These are phyloP conservation scores for Lasaia peninsularis DNA, from an alignment of 1,140 invertebrate species.

Conservation along the genomic window DNA sequence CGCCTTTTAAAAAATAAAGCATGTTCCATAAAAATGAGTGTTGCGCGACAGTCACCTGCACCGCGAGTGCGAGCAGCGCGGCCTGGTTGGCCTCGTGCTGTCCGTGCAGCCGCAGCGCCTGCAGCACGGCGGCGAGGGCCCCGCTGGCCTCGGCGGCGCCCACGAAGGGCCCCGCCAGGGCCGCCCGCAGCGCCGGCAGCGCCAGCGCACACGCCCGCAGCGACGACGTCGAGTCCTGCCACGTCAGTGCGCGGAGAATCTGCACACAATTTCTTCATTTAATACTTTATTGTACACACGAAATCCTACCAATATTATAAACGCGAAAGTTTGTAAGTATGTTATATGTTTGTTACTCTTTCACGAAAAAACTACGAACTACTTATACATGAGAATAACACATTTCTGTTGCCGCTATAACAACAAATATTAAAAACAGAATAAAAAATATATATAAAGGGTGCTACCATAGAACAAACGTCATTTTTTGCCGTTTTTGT, in stretches of 20 bases:
- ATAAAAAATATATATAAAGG: no score
- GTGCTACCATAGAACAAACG: no score
- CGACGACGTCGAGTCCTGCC: conserved; percentile 90
- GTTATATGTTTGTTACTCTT: no score
- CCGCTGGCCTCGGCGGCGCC: conserved; percentile 79
- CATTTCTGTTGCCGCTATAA: no score
- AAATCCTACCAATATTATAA: no score
- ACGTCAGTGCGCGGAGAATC: conserved; percentile 83
- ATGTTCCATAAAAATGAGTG: neutral
- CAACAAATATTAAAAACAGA: no score
- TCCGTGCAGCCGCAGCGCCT: conserved; percentile 86
- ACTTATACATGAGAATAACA: no score
- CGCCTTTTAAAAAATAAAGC: no score
- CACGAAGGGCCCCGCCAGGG: conserved; percentile 79
- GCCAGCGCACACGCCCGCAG: conserved; percentile 86
- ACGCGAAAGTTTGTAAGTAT: no score
- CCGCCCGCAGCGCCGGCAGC: conserved; percentile 80
- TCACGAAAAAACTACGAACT: no score
- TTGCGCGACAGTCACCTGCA: conserved; percentile 48
- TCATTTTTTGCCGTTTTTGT: no score
- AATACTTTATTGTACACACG: no score
- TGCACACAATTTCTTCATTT: conserved; percentile 54
- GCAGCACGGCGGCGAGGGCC: conserved; percentile 85
- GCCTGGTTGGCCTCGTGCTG: conserved; percentile 91
- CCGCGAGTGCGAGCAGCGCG: conserved; percentile 82